phyloP scores from a whole-genome alignment of 2,888 invertebrate genomes.

The Clistopyga incitator region DNA sequence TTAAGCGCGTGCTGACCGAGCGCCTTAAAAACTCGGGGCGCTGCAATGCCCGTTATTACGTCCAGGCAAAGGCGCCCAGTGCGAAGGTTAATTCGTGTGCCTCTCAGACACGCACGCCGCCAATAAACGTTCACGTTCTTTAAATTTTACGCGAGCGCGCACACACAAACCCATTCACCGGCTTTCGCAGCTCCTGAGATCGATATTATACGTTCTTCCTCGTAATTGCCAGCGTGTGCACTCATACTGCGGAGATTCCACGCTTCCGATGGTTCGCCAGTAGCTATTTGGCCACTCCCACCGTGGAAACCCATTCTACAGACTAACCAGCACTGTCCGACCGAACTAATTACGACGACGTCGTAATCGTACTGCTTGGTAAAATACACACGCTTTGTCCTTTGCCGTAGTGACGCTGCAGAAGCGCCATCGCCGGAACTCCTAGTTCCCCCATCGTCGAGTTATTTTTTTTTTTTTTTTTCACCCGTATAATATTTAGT shows the following conservation, averaged over 20 bases:
- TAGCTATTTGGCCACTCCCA: slow-evolving; percentile 20
- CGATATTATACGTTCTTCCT: slow-evolving; percentile 53
- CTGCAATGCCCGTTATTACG: neutral
- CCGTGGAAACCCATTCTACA: slow-evolving; percentile 13
- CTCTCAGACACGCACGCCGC: slow-evolving; percentile 6
- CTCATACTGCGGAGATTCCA: slow-evolving; percentile 41
- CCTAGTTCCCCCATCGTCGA: no score
- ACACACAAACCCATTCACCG: slow-evolving; percentile 33
- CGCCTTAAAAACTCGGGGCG: neutral
- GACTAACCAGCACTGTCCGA: slow-evolving; percentile 42
- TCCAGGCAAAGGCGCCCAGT: neutral
- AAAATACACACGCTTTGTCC: slow-evolving; percentile 31
- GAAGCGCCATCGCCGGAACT: neutral
- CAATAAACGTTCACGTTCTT: slow-evolving; percentile 16
- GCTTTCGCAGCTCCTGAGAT: slow-evolving; percentile 7
- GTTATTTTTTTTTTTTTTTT: no score
- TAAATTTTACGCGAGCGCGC: slow-evolving; percentile 4
- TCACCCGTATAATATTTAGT: no score
- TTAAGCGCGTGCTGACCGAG: neutral
- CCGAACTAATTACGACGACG: slow-evolving; percentile 59
- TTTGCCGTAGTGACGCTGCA: slow-evolving; percentile 12
- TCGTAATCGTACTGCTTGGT: slow-evolving; percentile 58
- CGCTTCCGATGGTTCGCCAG: neutral
- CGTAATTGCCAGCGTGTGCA: slow-evolving; percentile 49
- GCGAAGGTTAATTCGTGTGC: slow-evolving; percentile 24